Conservation (phyloP, 2,888 invertebrate species). For the Synergus japonicus region DNA sequence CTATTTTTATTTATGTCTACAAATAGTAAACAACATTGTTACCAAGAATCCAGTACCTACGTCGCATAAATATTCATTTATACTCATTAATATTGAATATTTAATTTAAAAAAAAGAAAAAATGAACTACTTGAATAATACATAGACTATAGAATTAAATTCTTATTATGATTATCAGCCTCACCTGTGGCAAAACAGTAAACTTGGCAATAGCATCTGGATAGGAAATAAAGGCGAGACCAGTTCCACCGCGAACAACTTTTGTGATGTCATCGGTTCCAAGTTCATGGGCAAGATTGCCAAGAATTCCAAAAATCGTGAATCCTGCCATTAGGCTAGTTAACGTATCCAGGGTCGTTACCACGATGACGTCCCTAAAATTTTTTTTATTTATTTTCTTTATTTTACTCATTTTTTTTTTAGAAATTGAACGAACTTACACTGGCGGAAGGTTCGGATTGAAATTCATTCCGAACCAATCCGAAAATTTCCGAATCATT, state of each 20-base stretch:
- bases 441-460: too few species aligned
- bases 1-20: not conserved
- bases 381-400: too few species aligned
- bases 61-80: not conserved
- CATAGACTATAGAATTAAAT: not conserved
- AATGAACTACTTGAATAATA: conserved; percentile 2
- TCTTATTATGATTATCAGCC: not conserved
- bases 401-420: too few species aligned
- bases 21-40: not conserved
- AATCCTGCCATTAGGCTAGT: conserved; percentile 90
- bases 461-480: too few species aligned
- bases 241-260: conserved; percentile 87
- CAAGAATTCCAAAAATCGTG: conserved; percentile 91
- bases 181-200: conserved; percentile 83
- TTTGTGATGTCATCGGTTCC: conserved; percentile 81
- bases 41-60: not conserved
- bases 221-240: conserved; percentile 91
- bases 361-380: conserved; percentile 85
- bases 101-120: conserved; percentile 15
- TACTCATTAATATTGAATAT: not conserved
- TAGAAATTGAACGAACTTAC: too few species aligned
- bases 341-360: conserved; percentile 89
- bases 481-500: too few species aligned
- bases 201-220: conserved; percentile 91
- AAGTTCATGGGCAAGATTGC: conserved; percentile 86